phyloP scores from a whole-genome alignment of 37 sponge, comb jelly and placozoan genomes.

The Eunapius fragilis region DNA sequence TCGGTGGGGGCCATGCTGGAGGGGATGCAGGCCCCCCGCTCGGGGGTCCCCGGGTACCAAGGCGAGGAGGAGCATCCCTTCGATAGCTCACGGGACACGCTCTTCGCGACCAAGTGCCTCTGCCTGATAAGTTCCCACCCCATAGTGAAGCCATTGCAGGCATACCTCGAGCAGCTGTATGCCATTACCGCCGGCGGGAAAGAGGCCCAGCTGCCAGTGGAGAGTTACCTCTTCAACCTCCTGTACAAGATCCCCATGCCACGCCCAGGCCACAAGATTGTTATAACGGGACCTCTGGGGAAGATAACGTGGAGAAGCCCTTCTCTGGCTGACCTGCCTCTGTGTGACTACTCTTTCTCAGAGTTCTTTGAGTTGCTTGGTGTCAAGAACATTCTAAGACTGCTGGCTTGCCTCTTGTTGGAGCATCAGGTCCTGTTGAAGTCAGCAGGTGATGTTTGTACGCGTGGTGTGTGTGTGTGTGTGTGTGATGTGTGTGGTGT shows the following conservation, averaged over 20 bases:
- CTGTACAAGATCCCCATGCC: constrained; percentile 79
- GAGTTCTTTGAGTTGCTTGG: constrained; percentile 73
- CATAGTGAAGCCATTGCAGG: constrained; percentile 35
- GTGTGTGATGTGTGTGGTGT: neutral
- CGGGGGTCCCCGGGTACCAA: neutral
- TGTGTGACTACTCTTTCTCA: constrained; percentile 85
- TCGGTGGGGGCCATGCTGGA: constrained; percentile 39
- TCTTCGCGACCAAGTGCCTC: constrained; percentile 65
- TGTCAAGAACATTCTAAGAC: constrained; percentile 47
- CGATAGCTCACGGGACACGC: constrained; percentile 15
- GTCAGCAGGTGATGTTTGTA: constrained; percentile 51
- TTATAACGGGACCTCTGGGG: constrained; percentile 54
- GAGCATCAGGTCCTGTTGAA: constrained; percentile 92
- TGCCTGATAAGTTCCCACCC: constrained; percentile 65
- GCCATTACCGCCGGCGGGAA: constrained; percentile 39
- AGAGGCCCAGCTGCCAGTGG: constrained; percentile 60
- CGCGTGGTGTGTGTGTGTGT: neutral
- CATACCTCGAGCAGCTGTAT: constrained; percentile 67
- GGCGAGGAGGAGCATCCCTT: constrained; percentile 14
- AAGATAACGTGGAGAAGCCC: constrained; percentile 46
- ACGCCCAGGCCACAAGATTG: constrained; percentile 65
- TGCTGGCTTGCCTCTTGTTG: constrained; percentile 80
- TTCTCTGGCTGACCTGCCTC: constrained; percentile 48
- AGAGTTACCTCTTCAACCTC: constrained; percentile 80
- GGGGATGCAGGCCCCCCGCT: constrained; percentile 40